Evolutionary conservation across 2,113 vertebrate species (phyloP).

Genomic region (Alethe diademata): DNA sequence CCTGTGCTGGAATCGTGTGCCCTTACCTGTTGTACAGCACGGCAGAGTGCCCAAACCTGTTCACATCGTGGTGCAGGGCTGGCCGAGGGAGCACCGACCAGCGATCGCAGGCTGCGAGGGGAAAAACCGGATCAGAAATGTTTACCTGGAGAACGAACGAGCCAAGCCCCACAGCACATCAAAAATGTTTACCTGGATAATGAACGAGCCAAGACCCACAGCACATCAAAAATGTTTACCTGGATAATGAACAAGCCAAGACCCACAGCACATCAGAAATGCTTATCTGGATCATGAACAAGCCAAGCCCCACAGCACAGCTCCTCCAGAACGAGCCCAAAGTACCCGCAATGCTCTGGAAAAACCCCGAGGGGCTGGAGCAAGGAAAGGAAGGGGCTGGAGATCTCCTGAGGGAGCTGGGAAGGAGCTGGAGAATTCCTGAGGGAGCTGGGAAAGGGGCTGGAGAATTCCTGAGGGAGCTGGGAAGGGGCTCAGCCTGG

Average conservation of each 20-base stretch:
- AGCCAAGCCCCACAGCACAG: rapidly evolving
- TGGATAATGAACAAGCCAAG: rapidly evolving
- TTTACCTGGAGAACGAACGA: rapidly evolving
- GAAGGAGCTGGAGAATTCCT: background rate
- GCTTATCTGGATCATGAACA: no score
- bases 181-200: background rate
- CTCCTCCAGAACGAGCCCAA: background rate
- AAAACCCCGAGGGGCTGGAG: background rate
- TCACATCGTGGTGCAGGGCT: conserved; percentile 85
- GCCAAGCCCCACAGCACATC: rapidly evolving
- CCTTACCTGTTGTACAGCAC: conserved; percentile 85
- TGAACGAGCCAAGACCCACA: rapidly evolving
- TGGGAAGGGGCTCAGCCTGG: background rate
- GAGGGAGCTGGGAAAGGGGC: background rate
- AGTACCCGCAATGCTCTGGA: rapidly evolving
- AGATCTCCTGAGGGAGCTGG: background rate
- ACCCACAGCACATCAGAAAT: no score
- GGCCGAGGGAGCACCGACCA: conserved; percentile 90
- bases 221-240: background rate
- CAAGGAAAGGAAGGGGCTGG: rapidly evolving
- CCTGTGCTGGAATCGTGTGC: rapidly evolving
- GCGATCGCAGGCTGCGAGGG: conserved; percentile 84
- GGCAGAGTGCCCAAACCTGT: conserved; percentile 94
- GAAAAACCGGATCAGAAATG: background rate
- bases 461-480: background rate